phyloP scores from a whole-genome alignment of 2,797 vertebrate species.

The Esox masquinongy region DNA sequence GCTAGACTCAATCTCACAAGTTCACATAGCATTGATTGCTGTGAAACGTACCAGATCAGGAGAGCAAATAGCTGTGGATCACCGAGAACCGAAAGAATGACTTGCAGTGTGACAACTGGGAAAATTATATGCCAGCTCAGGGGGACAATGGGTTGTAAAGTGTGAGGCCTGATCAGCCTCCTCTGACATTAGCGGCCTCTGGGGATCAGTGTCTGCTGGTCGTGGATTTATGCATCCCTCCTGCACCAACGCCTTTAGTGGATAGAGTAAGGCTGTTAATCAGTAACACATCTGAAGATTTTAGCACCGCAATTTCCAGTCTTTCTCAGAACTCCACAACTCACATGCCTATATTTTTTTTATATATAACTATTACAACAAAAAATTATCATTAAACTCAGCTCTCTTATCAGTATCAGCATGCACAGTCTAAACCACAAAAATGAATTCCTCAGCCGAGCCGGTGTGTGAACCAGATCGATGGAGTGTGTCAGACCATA shows the following conservation, averaged over 20 bases:
- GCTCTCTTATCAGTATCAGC: not conserved
- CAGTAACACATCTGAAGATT: constrained; percentile 29
- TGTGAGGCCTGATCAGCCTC: constrained; percentile 37
- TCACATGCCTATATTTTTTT: not conserved
- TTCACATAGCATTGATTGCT: constrained; percentile 31
- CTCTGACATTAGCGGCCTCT: constrained; percentile 39
- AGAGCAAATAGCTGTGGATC: constrained; percentile 22
- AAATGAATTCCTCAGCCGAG: constrained; percentile 60
- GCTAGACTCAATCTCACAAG: constrained; percentile 10
- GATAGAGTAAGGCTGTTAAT: constrained; percentile 31
- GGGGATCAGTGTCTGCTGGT: constrained; percentile 49
- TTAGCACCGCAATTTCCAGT: constrained; percentile 23
- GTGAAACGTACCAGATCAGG: constrained; percentile 29
- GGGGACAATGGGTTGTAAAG: constrained; percentile 42
- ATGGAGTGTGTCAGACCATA: constrained; percentile 77
- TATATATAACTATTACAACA: not conserved
- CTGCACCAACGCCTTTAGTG: constrained; percentile 40
- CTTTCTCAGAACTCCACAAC: constrained; percentile 6
- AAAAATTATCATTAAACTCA: no score
- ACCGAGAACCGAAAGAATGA: constrained; percentile 37
- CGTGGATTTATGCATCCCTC: constrained; percentile 45
- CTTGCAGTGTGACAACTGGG: constrained; percentile 29
- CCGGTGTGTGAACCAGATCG: constrained; percentile 82
- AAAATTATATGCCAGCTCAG: constrained; percentile 28
- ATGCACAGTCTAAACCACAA: no score